phyloP scores from a whole-genome alignment of 30 jellyfish, hydroid and myxozoan species.

The Clytia hemisphaerica region DNA sequence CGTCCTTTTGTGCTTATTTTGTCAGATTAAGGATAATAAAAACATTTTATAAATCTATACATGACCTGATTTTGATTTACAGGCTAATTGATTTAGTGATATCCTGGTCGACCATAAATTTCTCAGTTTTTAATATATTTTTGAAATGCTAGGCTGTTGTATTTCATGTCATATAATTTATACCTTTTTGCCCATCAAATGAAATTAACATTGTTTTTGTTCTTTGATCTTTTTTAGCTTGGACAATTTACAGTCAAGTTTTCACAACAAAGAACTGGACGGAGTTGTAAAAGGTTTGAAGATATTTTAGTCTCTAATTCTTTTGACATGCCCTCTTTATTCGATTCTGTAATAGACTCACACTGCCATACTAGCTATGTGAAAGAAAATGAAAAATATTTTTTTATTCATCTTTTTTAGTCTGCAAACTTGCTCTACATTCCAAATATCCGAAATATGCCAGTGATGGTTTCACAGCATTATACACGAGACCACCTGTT shows the following conservation, averaged over 20 bases:
- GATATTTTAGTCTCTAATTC: not conserved
- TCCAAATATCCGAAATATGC: slow-evolving; percentile 70
- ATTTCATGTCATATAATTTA: too few species aligned
- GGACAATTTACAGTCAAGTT: slow-evolving; percentile 37
- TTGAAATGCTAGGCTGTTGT: too few species aligned
- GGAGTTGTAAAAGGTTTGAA: slow-evolving; percentile 67
- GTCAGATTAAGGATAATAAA: too few species aligned
- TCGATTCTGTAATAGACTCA: too few species aligned
- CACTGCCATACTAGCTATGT: too few species aligned
- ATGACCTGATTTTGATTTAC: too few species aligned
- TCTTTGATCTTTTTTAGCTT: not conserved
- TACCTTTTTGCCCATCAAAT: too few species aligned
- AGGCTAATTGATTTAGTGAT: too few species aligned
- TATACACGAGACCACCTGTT: slow-evolving; percentile 94
- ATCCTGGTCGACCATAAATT: too few species aligned
- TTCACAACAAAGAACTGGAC: slow-evolving; percentile 28
- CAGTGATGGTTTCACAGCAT: slow-evolving; percentile 89
- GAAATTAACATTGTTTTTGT: too few species aligned
- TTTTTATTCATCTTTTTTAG: slow-evolving; percentile 12
- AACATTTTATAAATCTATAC: too few species aligned
- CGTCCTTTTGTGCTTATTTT: not conserved
- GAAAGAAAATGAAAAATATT: not conserved
- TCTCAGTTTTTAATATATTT: too few species aligned
- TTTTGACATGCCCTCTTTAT: not conserved
- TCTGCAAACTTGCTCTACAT: slow-evolving; percentile 76